Percentiles rank a stretch among this genome's conserved stretches.
These are phyloP conservation scores for Neuroscelio doddi DNA, from an alignment of 2,888 invertebrate species.

Conservation along the genomic window DNA sequence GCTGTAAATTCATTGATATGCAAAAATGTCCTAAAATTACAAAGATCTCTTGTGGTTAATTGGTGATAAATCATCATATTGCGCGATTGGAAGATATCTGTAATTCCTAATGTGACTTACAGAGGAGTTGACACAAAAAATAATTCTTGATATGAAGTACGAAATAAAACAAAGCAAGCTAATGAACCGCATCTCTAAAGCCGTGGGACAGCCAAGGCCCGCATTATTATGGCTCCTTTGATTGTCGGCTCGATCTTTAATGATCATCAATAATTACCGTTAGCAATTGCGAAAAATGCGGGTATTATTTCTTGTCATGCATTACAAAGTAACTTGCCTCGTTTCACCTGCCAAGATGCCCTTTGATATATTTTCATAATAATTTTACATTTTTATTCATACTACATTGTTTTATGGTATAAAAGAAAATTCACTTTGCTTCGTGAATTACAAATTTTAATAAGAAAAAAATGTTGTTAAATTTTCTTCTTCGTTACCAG, in stretches of 20 bases:
- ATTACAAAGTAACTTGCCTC: background rate
- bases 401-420: background rate
- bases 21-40: slow-evolving; percentile 15
- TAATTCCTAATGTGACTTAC: background rate
- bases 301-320: slow-evolving; percentile 18
- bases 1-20: slow-evolving; percentile 2
- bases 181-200: slow-evolving; percentile 33
- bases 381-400: background rate
- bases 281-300: slow-evolving; percentile 32
- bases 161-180: slow-evolving; percentile 45
- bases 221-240: slow-evolving; percentile 26
- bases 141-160: slow-evolving; percentile 21
- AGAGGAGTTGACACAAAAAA: slow-evolving; percentile 28
- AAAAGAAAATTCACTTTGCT: background rate
- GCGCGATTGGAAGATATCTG: slow-evolving; percentile 19
- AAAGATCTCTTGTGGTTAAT: slow-evolving; percentile 32
- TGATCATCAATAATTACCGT: slow-evolving; percentile 41
- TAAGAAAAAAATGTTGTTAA: too few species aligned
- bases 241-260: slow-evolving; percentile 41
- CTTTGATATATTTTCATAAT: slow-evolving; percentile 3
- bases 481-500: too few species aligned
- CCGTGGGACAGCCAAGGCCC: slow-evolving; percentile 19
- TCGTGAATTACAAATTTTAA: too few species aligned
- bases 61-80: slow-evolving; percentile 27
- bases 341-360: slow-evolving; percentile 6